phyloP scores from a whole-genome alignment of 2,113 vertebrate species.

The Cyanoramphus novaezelandiae region DNA sequence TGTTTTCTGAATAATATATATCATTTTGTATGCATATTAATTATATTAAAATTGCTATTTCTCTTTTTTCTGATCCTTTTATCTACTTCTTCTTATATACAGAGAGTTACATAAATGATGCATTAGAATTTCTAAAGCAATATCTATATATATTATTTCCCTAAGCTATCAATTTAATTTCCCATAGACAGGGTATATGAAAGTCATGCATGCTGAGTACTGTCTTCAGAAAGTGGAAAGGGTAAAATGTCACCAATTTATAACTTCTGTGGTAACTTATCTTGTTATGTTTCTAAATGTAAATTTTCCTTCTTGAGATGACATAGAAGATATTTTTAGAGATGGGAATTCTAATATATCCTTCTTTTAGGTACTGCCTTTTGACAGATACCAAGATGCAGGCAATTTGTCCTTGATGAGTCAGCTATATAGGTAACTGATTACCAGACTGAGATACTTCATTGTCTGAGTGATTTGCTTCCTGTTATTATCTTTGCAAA shows the following conservation, averaged over 20 bases:
- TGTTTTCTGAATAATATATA: background rate
- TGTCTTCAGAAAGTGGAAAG: background rate
- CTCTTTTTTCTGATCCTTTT: background rate
- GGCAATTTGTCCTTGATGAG: background rate
- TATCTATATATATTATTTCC: background rate
- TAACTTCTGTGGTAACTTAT: background rate
- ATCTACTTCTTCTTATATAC: background rate
- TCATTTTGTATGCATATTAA: background rate
- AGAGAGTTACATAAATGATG: background rate
- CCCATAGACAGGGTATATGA: background rate
- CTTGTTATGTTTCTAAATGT: background rate
- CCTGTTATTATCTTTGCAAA: background rate
- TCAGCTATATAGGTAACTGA: background rate
- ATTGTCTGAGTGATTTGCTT: conserved; percentile 5
- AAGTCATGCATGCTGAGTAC: background rate
- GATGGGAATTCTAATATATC: background rate
- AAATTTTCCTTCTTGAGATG: background rate
- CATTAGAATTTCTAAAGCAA: background rate
- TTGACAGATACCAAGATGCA: background rate
- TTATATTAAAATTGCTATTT: background rate
- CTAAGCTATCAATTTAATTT: background rate
- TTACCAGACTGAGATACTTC: background rate
- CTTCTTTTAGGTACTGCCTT: background rate
- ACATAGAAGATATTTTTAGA: background rate
- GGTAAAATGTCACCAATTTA: background rate